Evolutionary conservation across 2,113 vertebrate genomes (phyloP), one percentile per base, ranked within the genome.

Genomic region (Nothocercus nigrocapillus): DNA sequence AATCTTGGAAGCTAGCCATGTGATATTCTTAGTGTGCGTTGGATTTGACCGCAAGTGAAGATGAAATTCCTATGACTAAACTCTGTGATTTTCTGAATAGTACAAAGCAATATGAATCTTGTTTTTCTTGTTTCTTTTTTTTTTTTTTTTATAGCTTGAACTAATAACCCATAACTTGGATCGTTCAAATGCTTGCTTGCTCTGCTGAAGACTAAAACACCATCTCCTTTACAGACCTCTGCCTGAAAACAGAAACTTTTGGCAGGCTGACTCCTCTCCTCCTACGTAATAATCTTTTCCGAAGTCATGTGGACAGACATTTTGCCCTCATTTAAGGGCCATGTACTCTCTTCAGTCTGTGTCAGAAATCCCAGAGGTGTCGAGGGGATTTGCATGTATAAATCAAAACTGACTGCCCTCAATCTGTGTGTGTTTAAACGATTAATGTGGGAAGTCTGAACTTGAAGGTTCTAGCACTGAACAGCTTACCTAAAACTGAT

Each of bases 301-400:
- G 0, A 89, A 96, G 44, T 90, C 88, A 72, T 86, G 86, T 64
- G 95, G 83, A 78, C 90, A 96, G 94, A 94, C 18, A 91, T 81
- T 95, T 94, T 92, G 70, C 81, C 70, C 74, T 94, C 70, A 92
- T 91, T 94, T 93, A 80, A 96, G 74, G 40, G 74, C 74, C 38
- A 14, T 62, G 74, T 92, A 87, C 58, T 94, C 70, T 92, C 36
- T 85, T 78, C 81, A 82, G 53, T 89, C 86, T 91, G 58, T 92
- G 53, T 90, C 89, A 95, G 81, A 94, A 92, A 40, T 96, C 95
- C 89, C 94, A 96, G 86, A 95, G 87, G 93, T 94, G 89, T 96
- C 74, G 89, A 21, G 53, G 36, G 58, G 93, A 95, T 91, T 73
- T 91, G 38, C 32, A 54, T 19, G 18, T 64, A 79, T 85, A 89